A percentile compares a stretch with the other conserved stretches of the same genome.
phyloP scores from a whole-genome alignment of 1,140 invertebrate genomes.

The Catajapyx aquilonaris region DNA sequence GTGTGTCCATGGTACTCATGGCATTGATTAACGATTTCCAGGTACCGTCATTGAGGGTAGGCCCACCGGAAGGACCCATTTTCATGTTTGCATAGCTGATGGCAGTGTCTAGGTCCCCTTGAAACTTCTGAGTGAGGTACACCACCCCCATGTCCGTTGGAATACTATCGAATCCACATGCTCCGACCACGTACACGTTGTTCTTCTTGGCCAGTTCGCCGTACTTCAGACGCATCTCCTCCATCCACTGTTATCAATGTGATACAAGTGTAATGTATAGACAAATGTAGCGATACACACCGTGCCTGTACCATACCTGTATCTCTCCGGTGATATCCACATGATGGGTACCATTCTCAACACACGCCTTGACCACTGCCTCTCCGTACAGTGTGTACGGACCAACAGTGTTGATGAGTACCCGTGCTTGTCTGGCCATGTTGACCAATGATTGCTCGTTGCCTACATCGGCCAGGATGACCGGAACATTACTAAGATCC shows the following conservation, averaged over 20 bases:
- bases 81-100: too few relatives aligned
- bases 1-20: too few relatives aligned
- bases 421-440: constrained; percentile 50
- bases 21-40: too few relatives aligned
- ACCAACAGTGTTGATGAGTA: constrained; percentile 71
- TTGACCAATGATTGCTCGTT: constrained; percentile 42
- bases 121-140: constrained; percentile 48
- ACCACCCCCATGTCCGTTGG: constrained; percentile 65
- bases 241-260: constrained; percentile 68
- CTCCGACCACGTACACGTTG: too few relatives aligned
- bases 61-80: too few relatives aligned
- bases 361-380: constrained; percentile 68
- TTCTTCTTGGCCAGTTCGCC: constrained; percentile 50
- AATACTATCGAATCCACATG: constrained; percentile 79
- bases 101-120: too few relatives aligned
- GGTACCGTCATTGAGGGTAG: too few relatives aligned
- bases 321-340: constrained; percentile 84
- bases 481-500: constrained; percentile 34
- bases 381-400: constrained; percentile 80
- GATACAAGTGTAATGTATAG: too few relatives aligned
- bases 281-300: too few relatives aligned
- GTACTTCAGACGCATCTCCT: constrained; percentile 54
- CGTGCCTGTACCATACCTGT: constrained; percentile 33
- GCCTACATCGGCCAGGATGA: constrained; percentile 55
- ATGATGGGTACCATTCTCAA: constrained; percentile 58